Evolutionary conservation across 2,888 invertebrate species (phyloP).

Genomic region (Bellardia pandia): DNA sequence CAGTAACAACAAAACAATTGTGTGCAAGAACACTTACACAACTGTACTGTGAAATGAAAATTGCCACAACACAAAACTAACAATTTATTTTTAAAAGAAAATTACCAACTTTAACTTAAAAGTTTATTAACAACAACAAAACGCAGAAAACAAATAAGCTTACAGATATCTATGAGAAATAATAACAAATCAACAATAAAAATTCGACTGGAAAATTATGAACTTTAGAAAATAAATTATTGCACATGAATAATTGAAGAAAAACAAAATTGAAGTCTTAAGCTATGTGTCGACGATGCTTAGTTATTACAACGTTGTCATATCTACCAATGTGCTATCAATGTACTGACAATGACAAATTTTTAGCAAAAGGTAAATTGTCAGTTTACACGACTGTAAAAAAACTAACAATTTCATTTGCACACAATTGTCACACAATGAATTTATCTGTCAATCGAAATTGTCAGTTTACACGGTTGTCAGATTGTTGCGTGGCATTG

Average conservation of each 20-base stretch:
- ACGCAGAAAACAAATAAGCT: not conserved
- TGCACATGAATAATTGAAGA: not conserved
- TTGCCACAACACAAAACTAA: not conserved
- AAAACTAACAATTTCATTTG: too few relatives aligned
- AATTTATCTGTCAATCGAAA: too few relatives aligned
- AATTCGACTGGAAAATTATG: conserved; percentile 13
- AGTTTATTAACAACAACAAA: conserved; percentile 19
- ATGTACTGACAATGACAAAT: too few relatives aligned
- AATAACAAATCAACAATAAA: conserved; percentile 24
- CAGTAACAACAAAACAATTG: not conserved
- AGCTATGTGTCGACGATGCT: too few relatives aligned
- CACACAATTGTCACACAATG: too few relatives aligned
- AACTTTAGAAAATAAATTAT: conserved; percentile 33
- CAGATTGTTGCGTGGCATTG: too few relatives aligned
- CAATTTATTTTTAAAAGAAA: conserved; percentile 30
- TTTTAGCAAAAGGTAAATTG: too few relatives aligned
- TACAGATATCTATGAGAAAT: not conserved
- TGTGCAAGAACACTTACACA: not conserved
- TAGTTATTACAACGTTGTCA: too few relatives aligned
- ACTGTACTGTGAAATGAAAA: not conserved
- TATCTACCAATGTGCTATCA: too few relatives aligned
- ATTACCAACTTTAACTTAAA: conserved; percentile 35
- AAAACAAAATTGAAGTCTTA: not conserved
- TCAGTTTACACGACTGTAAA: too few relatives aligned
- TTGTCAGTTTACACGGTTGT: too few relatives aligned